These are phyloP conservation scores for Benitochromis conjunctus DNA, from an alignment of 2,113 vertebrate genomes.

Conservation along the genomic window DNA sequence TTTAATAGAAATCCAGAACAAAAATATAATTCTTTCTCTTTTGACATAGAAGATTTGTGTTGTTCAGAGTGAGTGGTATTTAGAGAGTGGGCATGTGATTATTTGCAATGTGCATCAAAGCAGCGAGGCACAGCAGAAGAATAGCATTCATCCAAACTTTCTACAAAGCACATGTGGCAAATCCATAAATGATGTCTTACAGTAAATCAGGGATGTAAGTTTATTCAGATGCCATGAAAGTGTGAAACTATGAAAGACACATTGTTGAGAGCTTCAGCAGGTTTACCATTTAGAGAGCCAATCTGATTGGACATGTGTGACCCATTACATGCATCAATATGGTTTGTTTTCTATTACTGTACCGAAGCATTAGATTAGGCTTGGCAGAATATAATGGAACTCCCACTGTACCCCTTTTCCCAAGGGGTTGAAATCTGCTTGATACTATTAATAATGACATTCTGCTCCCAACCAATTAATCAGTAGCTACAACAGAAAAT, in stretches of 20 bases:
- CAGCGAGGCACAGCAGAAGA: neutral
- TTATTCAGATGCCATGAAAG: neutral
- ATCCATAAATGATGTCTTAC: neutral
- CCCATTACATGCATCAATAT: neutral
- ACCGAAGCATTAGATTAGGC: slow-evolving; percentile 8
- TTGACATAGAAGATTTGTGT: neutral
- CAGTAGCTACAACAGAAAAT: slow-evolving; percentile 36
- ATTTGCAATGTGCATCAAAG: neutral
- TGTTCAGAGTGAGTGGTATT: neutral
- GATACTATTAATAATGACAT: slow-evolving; percentile 46
- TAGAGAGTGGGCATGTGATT: neutral
- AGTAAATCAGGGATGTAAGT: neutral
- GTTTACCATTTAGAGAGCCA: neutral
- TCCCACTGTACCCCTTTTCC: slow-evolving; percentile 16
- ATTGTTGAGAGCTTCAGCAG: neutral
- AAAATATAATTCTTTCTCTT: neutral
- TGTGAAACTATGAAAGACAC: neutral
- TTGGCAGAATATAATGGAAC: slow-evolving; percentile 17
- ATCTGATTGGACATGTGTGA: neutral
- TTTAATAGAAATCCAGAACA: neutral
- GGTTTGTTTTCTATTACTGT: slow-evolving; percentile 15
- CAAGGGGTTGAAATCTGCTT: slow-evolving; percentile 24
- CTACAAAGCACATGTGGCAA: neutral
- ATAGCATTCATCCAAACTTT: neutral
- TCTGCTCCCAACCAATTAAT: slow-evolving; percentile 38